Conservation (phyloP, 1,140 invertebrate genomes). For the Littorina saxatilis region DNA sequence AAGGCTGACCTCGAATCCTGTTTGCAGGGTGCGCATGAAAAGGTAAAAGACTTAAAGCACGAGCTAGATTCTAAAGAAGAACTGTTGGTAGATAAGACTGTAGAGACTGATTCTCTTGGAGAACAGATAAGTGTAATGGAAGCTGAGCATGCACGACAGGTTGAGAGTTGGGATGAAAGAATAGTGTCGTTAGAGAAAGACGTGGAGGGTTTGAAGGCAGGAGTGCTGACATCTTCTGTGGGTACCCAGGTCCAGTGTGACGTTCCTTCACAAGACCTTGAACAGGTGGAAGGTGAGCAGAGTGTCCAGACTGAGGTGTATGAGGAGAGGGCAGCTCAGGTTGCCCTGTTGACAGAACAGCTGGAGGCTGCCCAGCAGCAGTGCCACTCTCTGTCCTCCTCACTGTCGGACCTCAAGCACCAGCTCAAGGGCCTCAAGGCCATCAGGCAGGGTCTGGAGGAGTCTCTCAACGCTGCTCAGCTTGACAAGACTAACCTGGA, state of each 20-base stretch:
- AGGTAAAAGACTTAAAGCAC: conserved; percentile 20
- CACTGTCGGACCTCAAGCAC: neutral
- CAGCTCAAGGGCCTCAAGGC: conserved; percentile 29
- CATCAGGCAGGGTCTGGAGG: too few species aligned
- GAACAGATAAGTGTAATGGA: conserved; percentile 25
- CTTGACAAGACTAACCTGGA: too few species aligned
- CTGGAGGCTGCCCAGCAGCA: neutral
- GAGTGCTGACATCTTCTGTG: conserved; percentile 28
- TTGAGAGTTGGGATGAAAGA: neutral
- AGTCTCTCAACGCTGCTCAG: too few species aligned
- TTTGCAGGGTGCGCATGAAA: conserved; percentile 29
- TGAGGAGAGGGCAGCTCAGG: neutral
- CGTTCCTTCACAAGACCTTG: neutral
- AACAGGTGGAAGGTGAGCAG: neutral
- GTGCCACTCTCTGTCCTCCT: neutral
- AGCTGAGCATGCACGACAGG: neutral
- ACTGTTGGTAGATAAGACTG: conserved; percentile 22
- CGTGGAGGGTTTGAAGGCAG: neutral
- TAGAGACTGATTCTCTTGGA: conserved; percentile 31
- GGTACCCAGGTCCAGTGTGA: conserved; percentile 22
- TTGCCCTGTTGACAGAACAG: conserved; percentile 24
- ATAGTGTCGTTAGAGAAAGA: neutral
- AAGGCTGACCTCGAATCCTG: conserved; percentile 33
- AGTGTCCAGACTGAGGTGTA: neutral
- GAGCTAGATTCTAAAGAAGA: conserved; percentile 33